Evolutionary conservation across 2,888 invertebrate genomes (phyloP), one percentile per base, ranked within the genome.

Genomic region (Parnassius glacialis): DNA sequence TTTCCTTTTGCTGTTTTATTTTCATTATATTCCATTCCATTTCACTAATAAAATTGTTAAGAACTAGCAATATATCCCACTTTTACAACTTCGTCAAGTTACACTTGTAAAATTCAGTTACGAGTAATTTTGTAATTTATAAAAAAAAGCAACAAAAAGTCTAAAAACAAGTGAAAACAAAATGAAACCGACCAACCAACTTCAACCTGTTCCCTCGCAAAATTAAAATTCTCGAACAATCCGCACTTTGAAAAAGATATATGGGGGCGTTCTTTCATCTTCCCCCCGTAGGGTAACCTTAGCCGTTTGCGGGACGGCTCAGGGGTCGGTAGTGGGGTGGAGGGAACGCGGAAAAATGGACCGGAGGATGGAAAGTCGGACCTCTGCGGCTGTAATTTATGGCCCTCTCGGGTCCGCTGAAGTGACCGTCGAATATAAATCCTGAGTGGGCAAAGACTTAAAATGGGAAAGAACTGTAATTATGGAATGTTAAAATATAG

Each of bases 151-250:
- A 3, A 56, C 52, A 56, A 20, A 42, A 55, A 50, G 48, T 41
- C 12, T 55, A 47, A 59, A 63, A 65, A 59, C 42, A 57, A 58
- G 25, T 12, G 52, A 43, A 48, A 47, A 55, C 55, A 52, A 65
- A 68, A 67, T 66, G 66, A 67, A 68, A 68, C 62, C 65, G 54
- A 59, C 65, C 51, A 41, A 52, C 59, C 61, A 61, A 59, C 70
- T 70, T 68, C 68, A 64, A 71, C 70, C 73, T 70, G 72, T 76
- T 68, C 78, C 76, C 78, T 78, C 78, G 77, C 83, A 79, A 87
- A 88, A 89, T 90, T 87, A 88, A 90, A 90, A 90, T 88, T 89
- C 89, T 87, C 87, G 79, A 87, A 89, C 87, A 82, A 85, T 84
- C 80, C 85, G 73, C 87, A 86, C 87, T 88, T 89, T 86, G 88